Base-by-base conservation (phyloP, 2,888 invertebrate genomes). In the Papilio gigon region DNA sequence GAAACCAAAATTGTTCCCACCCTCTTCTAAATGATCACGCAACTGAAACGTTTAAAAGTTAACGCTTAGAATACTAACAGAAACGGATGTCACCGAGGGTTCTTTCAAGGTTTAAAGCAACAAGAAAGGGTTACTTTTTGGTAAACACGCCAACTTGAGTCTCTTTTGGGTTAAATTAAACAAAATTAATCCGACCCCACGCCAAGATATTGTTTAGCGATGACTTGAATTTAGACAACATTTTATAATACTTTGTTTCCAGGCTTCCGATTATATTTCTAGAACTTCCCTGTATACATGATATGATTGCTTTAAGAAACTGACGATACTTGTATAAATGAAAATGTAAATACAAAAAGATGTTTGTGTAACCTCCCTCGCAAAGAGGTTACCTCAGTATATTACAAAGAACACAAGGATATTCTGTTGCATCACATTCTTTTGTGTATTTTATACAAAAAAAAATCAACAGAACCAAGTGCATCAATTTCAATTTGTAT, bases 371-470 rank as follows among this genome's bases (percentile, higher is more conserved):
- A 56, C n/a, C 17, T n/a, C 11, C 30, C 4, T 30, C 17, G 17
- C 30, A 30, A 56, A 9, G n/a, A 30, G 53, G 30, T 56, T 17
- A 30, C 53, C 53, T 17, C 53, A 11, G 53, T 56, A 53, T 53
- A 53, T 53, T 30, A 17, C n/a, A 30, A 30, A 30, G 30, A 9
- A 30, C 4, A 30, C 53, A 30, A 30, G 53, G 8, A 56, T 27
- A 4, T 27, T 56, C 17, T 12, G 12, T 44, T 44, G 27, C 27
- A 30, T 56, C 53, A 56, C 27, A 56, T 30, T n/a, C 30, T 56
- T 56, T 56, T 56, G 27, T 30, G 30, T 56, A 56, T 56, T 56
- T 56, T n/a, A 17, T 56, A 14, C 9, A 56, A 27, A 56, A 56
- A 27, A 56, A 56, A 56, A n/a, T 56, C 53, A 56, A 30, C 53